Percentiles rank a stretch among this genome's conserved stretches.
Conservation (phyloP, 2,888 invertebrate genomes). For the Drosophila prostipennis region DNA sequence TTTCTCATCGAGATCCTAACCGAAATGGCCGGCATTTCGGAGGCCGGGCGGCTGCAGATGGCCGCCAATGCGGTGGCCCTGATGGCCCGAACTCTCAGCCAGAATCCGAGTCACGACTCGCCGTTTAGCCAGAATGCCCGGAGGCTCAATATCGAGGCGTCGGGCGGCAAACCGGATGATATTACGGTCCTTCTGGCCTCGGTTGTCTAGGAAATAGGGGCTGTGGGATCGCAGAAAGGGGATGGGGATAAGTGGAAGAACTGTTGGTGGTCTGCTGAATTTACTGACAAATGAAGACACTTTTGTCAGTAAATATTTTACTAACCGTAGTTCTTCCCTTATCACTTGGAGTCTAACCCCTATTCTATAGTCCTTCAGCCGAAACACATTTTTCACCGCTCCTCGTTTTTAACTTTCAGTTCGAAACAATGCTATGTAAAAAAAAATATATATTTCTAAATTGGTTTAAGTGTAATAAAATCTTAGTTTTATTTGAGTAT, state of each 20-base stretch:
- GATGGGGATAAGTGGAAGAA: background rate
- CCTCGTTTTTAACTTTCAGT: slow-evolving; percentile 2
- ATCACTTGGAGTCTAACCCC: background rate
- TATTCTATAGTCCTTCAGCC: background rate
- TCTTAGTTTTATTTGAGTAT: background rate
- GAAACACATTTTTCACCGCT: background rate
- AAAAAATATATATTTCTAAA: slow-evolving; percentile 4
- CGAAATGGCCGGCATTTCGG: slow-evolving; percentile 88
- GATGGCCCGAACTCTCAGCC: slow-evolving; percentile 96
- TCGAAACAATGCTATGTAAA: slow-evolving; percentile 1
- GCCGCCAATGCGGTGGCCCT: slow-evolving; percentile 96
- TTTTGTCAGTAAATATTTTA: background rate
- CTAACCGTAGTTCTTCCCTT: background rate
- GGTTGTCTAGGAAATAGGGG: slow-evolving; percentile 6
- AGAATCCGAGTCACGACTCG: slow-evolving; percentile 96
- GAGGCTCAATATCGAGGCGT: slow-evolving; percentile 86
- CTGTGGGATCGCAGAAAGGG: background rate
- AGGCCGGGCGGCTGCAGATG: slow-evolving; percentile 90
- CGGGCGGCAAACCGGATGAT: slow-evolving; percentile 99
- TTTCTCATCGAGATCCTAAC: slow-evolving; percentile 92
- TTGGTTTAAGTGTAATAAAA: slow-evolving; percentile 13
- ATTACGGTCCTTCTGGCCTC: slow-evolving; percentile 85
- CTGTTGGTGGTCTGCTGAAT: background rate
- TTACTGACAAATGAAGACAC: too few species aligned
- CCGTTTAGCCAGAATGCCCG: slow-evolving; percentile 82